Base-by-base conservation (phyloP, 1,140 invertebrate species). In the Ooceraea biroi region DNA sequence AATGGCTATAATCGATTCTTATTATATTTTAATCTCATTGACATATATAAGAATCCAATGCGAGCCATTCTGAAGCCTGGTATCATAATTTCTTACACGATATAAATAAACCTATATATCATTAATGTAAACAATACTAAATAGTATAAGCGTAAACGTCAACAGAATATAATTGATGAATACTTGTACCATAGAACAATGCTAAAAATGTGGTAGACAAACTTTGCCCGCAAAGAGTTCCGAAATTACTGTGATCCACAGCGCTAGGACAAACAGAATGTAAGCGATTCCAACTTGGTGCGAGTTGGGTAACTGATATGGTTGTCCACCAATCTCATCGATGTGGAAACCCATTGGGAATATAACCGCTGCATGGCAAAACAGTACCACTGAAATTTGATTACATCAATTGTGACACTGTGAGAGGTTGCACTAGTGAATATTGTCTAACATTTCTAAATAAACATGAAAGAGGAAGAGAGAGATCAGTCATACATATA, bases 201-300 rank as follows among this genome's bases (percentile, higher is more conserved):
- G 90, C 92, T 97, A 98, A 95, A 98, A 98, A 95, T 99, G 98
- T 61, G 98, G 98, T 83, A 99, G 94, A 94, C 98, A 99, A 12
- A 99, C 98, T 97, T 99, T 99, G n/a, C 98, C 98, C 76, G 98
- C 98, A 96, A 99, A 99, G 22, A 99, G 93, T 95, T 99, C 98
- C 11, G 98, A 99, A 87, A 99, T 97, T 4, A 99, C 98, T 60
- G 98, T 99, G 63, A 99, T 98, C 98, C 98, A 99, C 3, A 99
- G 93, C 44, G 98, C 98, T 55, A 99, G 94, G 41, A 99, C 98
- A 95, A 99, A 99, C 88, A 99, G 95, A 87, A 99, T 99, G 92
- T 99, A 99, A 0, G 98, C 98, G 80, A 98, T 97, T 89, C 98
- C 98, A 89, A 99, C 98, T 96, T 98, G 98, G 93, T 98, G 98